Evolutionary conservation across 2,797 vertebrate genomes (phyloP).

Genomic region (Cygnus olor): DNA sequence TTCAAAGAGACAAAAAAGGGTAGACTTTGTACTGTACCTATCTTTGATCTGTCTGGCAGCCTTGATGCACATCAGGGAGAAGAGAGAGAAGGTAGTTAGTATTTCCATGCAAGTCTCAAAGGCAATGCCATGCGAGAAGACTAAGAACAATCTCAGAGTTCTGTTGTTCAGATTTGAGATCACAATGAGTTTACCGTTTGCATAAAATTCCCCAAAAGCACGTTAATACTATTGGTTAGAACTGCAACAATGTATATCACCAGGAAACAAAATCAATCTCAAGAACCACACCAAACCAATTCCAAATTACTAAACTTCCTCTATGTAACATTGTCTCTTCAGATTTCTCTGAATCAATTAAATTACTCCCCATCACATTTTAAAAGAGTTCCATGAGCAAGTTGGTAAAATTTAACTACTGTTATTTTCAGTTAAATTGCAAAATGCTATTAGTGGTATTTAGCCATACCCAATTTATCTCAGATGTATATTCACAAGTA

Average conservation of each 20-base stretch:
- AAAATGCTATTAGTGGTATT: not conserved
- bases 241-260: not conserved
- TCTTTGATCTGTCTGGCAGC: conserved; percentile 96
- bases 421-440: not conserved
- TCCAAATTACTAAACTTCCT: not conserved
- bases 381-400: not conserved
- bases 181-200: conserved; percentile 11
- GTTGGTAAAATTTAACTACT: not conserved
- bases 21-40: conserved; percentile 86
- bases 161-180: conserved; percentile 39
- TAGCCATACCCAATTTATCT: not conserved
- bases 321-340: not conserved
- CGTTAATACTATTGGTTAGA: conserved; percentile 51
- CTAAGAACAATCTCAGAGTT: conserved; percentile 47
- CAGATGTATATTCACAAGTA: not conserved
- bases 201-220: not conserved
- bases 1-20: conserved; percentile 65
- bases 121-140: conserved; percentile 79
- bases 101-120: conserved; percentile 81
- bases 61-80: conserved; percentile 83
- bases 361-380: not conserved
- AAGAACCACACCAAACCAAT: conserved; percentile 45
- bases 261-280: not conserved
- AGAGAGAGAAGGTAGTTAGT: conserved; percentile 83
- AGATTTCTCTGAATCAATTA: not conserved